Percentiles rank a stretch among this genome's conserved stretches.
These are phyloP conservation scores for Pluvianellus socialis DNA, from an alignment of 2,113 vertebrate species.

Conservation along the genomic window DNA sequence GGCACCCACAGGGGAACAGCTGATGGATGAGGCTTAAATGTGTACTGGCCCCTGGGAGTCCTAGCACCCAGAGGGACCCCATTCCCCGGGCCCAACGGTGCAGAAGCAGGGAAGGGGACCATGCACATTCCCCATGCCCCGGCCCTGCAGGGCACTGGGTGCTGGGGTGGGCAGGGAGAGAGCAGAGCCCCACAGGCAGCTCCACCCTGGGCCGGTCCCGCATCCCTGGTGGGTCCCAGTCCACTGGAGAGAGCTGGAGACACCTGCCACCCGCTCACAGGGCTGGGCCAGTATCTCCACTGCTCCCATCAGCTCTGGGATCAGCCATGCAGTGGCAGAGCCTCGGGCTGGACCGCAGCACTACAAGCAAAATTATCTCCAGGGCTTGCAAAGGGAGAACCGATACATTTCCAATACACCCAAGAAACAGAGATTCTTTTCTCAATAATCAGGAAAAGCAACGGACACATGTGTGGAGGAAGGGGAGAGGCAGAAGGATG, in stretches of 20 bases:
- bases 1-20: neutral
- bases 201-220: rapidly evolving
- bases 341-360: rapidly evolving
- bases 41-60: neutral
- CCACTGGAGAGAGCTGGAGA: neutral
- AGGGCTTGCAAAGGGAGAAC: conserved; percentile 13
- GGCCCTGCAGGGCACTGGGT: neutral
- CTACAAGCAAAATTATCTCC: neutral
- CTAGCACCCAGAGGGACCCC: neutral
- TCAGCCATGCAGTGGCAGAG: neutral
- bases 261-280: rapidly evolving
- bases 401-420: neutral
- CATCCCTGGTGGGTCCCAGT: neutral
- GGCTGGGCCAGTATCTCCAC: neutral
- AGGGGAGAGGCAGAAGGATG: conserved; percentile 10
- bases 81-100: neutral
- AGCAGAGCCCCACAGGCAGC: neutral
- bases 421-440: neutral
- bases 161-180: neutral
- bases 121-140: rapidly evolving
- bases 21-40: neutral
- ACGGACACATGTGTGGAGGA: neutral
- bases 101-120: neutral
- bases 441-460: neutral
- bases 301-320: neutral